Evolutionary conservation across 2,888 invertebrate genomes (phyloP).

Genomic region (Caenorhabditis zanzibari): DNA sequence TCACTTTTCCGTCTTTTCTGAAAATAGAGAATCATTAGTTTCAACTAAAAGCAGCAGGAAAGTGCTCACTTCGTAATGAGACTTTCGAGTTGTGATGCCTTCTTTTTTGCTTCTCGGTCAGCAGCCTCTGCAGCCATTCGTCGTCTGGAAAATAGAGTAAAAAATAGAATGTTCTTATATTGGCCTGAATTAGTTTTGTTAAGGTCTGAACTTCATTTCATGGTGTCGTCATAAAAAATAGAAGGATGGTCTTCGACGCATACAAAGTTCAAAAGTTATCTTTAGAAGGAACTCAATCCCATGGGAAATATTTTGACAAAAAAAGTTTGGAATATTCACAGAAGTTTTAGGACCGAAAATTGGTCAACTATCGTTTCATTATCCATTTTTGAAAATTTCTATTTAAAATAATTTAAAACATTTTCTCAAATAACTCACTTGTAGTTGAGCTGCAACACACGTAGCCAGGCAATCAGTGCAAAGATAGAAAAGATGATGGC

Average conservation of each 20-base stretch:
- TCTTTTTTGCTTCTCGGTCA: conserved; percentile 61
- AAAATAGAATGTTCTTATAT: conserved; percentile 27
- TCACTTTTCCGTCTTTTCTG: conserved; percentile 65
- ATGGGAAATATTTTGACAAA: conserved; percentile 9
- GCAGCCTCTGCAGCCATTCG: conserved; percentile 61
- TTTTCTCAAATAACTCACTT: conserved; percentile 33
- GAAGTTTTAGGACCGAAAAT: not conserved
- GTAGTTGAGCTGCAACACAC: conserved; percentile 62
- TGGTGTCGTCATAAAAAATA: conserved; percentile 41
- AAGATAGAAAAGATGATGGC: conserved; percentile 65
- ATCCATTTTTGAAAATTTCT: conserved; percentile 13
- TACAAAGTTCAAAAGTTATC: conserved; percentile 24
- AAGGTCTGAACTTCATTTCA: conserved; percentile 21
- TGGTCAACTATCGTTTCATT: not conserved
- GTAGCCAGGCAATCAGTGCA: conserved; percentile 65
- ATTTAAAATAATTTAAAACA: too few species aligned
- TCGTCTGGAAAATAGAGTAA: conserved; percentile 54
- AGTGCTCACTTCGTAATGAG: conserved; percentile 64
- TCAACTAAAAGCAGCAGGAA: not conserved
- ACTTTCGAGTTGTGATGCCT: conserved; percentile 58
- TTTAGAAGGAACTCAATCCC: conserved; percentile 11
- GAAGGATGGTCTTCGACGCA: conserved; percentile 23
- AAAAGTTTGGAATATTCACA: conserved; percentile 19
- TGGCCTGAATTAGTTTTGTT: conserved; percentile 40
- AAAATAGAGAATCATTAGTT: conserved; percentile 2